Percentiles rank a stretch among this genome's conserved stretches.
Evolutionary conservation across 2,113 vertebrate genomes (phyloP).

Genomic region (Cercopithecus mona): DNA sequence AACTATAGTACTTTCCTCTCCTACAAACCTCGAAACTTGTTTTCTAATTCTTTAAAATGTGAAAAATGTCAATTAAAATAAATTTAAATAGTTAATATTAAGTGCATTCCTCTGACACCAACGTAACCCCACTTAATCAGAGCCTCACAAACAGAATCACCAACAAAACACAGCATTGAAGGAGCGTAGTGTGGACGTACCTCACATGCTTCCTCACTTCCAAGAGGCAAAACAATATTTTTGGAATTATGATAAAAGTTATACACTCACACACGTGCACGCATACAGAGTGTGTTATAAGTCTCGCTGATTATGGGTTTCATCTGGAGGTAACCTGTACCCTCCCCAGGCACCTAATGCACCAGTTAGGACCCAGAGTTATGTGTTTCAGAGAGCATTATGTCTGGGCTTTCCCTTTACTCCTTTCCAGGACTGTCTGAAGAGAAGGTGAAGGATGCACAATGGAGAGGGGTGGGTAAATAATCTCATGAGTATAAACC

Average conservation of each 20-base stretch:
- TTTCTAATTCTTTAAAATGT: not conserved
- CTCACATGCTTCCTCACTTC: not conserved
- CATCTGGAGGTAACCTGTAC: not conserved
- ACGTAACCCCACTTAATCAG: not conserved
- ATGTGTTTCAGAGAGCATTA: rapidly evolving
- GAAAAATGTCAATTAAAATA: not conserved
- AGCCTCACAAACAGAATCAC: not conserved
- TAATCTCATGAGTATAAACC: no score
- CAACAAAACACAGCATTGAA: not conserved
- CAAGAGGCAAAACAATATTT: not conserved
- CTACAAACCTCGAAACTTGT: not conserved
- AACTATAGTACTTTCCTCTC: not conserved
- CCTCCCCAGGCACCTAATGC: not conserved
- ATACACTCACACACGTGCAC: not conserved
- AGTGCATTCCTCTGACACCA: not conserved
- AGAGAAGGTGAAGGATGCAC: not conserved
- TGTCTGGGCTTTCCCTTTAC: rapidly evolving
- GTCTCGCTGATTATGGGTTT: not conserved
- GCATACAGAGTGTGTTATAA: not conserved
- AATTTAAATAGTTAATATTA: not conserved
- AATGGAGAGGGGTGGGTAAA: not conserved
- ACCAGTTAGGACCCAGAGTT: rapidly evolving
- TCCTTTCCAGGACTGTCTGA: not conserved
- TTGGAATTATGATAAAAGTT: not conserved
- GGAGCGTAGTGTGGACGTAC: rapidly evolving